Base-by-base conservation (phyloP, 2,888 invertebrate genomes). In the Campaea margaritaria region DNA sequence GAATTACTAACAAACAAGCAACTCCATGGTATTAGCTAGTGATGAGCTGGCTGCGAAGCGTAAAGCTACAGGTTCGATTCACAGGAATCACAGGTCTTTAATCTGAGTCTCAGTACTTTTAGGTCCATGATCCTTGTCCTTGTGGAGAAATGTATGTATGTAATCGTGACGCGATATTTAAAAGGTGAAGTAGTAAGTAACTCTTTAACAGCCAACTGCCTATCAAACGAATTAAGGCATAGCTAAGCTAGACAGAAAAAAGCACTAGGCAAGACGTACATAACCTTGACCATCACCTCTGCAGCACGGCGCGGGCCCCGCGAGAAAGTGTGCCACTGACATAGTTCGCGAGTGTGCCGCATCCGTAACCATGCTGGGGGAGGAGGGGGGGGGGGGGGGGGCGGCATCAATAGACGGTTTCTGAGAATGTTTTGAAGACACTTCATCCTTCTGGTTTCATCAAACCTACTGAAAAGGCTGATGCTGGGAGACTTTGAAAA, bases 241-340 rank as follows among this genome's bases (percentile, higher is more conserved):
- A 36, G 12, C 11, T 39, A 39, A 39, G 13, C 1, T 12, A 39
- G 39, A 10, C 9, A 39, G 39, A 5, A 39, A n/a, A 13, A 39
- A 39, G 58, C 55, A 41, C 49, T 28, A 48, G 52, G 59, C 57
- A 69, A 69, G 73, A 63, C 70, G 75, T 75, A 73, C 73, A 74
- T 81, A 88, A 84, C 88, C 88, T 88, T 89, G 88, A 86, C 87
- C 81, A 77, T 79, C 74, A 76, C 79, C 76, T 78, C 72, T 76
- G 75, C 66, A 28, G 62, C 47, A 27, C 46, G 16, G 8, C 14
- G 27, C 46, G 34, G 34, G 45, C 49, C 58, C 48, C 10, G 14
- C 68, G 79, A 74, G 86, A 87, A 87, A 87, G 89, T 90, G 83
- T 83, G 87, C 79, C 80, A 79, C 69, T 87, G 79, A 79, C 85